Percentiles rank a stretch among this genome's conserved stretches.
These are phyloP conservation scores for Elachura formosa DNA, from an alignment of 2,113 vertebrate genomes.

Conservation along the genomic window DNA sequence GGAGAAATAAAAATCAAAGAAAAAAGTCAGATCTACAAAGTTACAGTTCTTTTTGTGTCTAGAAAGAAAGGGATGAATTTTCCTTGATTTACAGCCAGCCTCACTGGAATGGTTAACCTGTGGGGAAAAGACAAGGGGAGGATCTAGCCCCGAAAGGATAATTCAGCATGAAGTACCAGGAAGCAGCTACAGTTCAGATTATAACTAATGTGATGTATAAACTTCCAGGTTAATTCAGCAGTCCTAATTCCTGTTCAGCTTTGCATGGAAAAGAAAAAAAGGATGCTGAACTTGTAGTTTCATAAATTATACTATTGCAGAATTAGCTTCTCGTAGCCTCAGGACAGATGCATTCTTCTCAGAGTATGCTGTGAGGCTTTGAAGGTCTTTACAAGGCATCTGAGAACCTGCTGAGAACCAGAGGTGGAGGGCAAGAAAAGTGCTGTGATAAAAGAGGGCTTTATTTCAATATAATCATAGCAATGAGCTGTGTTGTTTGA, in stretches of 20 bases:
- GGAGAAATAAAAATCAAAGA: constrained; percentile 25
- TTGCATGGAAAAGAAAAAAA: not conserved
- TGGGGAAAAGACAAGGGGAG: not conserved
- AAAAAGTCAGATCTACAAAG: not conserved
- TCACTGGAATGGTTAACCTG: not conserved
- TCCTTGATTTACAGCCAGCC: not conserved
- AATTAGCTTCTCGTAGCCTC: not conserved
- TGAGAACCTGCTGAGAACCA: constrained; percentile 40
- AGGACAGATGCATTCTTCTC: constrained; percentile 14
- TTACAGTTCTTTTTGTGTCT: not conserved
- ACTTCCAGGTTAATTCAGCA: constrained; percentile 33
- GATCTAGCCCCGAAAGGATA: not conserved
- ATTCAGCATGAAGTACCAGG: not conserved
- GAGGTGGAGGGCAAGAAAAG: constrained; percentile 32
- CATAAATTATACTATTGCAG: not conserved
- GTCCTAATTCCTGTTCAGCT: not conserved
- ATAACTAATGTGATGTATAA: not conserved
- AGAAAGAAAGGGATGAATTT: not conserved
- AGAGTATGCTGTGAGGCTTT: not conserved
- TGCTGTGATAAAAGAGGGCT: not conserved
- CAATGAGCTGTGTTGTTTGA: constrained; percentile 34
- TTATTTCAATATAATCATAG: constrained; percentile 47
- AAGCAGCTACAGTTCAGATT: not conserved
- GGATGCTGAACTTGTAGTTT: constrained; percentile 22
- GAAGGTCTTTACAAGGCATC: constrained; percentile 20